Evolutionary conservation across 2,797 vertebrate species (phyloP), one percentile per base, ranked within the genome.

Genomic region (Cossypha heuglini): DNA sequence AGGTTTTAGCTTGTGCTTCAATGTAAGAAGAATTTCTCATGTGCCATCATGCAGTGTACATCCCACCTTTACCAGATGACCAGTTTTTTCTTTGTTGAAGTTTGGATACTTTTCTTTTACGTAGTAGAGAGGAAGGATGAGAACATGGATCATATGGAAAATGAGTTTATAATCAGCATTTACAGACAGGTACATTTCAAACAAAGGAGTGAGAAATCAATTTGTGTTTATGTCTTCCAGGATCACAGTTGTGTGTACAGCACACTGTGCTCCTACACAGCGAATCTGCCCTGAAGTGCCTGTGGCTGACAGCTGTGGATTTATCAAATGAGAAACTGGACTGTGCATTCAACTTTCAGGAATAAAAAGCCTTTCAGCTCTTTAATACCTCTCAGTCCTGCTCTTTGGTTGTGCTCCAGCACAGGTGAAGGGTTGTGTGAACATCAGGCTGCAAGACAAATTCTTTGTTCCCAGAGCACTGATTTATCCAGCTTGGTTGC

Each of bases 251-350:
- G 6, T 49, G 51, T 28, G 20, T 81, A 55, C 2, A 5, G 43
- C 38, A 45, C 4, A 1, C 61, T 87, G 26, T 77, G 77, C 43
- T 84, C 16, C 74, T 82, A 43, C 2, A 31, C 35, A 85, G 10
- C 0, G 0, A 33, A 67, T 78, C 71, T 82, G 78, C 71, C 71
- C 71, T 76, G 45, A 88, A 85, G 13, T 29, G 45, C 58, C 62
- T 69, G n/a, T 73, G 57, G 63, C 69, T 93, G 67, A 66, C 67
- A 92, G 33, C 67, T 90, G 9, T 54, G 63, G 37, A 67, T 90
- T 94, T 90, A 61, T 87, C 78, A 71, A 63, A 87, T 69, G 55
- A 85, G 86, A 87, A 92, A 63, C 40, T 88, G 55, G 33, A 63
- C 74, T 4, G 6, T 88, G 83, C 87, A 85, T 88, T 86, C 61